Evolutionary conservation across 1,140 invertebrate species (phyloP), one percentile per base, ranked within the genome.

Genomic region (Bombus affinis): DNA sequence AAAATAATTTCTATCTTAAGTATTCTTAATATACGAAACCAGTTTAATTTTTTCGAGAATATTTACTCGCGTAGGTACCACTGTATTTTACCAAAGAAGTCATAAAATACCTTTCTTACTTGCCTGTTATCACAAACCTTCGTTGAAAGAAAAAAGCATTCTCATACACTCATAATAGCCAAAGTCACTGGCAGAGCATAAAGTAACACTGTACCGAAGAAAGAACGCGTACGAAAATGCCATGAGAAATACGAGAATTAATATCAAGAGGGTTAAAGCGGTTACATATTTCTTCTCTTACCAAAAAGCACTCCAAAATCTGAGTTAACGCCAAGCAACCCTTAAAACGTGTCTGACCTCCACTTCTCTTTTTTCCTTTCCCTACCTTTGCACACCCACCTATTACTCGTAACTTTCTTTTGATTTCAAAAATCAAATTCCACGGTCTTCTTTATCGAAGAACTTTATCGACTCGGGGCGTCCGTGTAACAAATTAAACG

Each of bases 401-500:
- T n/a, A 32, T n/a, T 35, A 28, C 59, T 18, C 57, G 22, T 76
- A 76, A 83, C 47, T 76, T 37, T 39, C 12, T 13, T 18, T 62
- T 5, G 12, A 28, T 3, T 65, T n/a, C 47, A 44, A 68, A 68
- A 71, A 70, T 83, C 65, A 70, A 83, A 83, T 78, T 78, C n/a
- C 44, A 59, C 65, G 37, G 44, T 42, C 39, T 78, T 37, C 75
- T 83, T 71, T 65, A 13, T 28, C n/a, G 74, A 57, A 44, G 15
- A 47, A 65, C 44, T 78, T 78, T 78, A 70, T 78, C 74, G 82
- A 57, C 37, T 83, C 28, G 65, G 10, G 35, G 37, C 22, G 73
- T 66, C 22, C 74, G 9, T 4, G 25, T 77, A 42, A 70, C 65
- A 57, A 83, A 83, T 83, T 78, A 83, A 84, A 79, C 68, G 39